These are phyloP conservation scores for Catharus ustulatus DNA, from an alignment of 2,797 vertebrate genomes.

Conservation along the genomic window DNA sequence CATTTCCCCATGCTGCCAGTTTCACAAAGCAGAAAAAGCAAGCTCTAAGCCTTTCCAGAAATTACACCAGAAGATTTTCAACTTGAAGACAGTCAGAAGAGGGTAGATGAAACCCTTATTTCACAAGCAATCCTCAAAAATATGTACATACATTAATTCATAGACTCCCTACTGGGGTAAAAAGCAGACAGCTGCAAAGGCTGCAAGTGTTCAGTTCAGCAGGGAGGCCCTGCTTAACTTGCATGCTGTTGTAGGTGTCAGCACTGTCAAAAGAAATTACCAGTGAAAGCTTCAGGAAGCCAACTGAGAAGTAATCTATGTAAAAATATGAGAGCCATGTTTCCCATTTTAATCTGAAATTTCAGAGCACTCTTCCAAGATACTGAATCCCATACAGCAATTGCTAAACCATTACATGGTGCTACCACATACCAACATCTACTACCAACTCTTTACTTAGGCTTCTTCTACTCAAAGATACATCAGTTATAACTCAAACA, in stretches of 20 bases:
- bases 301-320: neutral
- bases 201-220: conserved; percentile 53
- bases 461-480: neutral
- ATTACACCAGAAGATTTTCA: neutral
- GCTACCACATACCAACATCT: neutral
- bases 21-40: neutral
- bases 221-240: conserved; percentile 48
- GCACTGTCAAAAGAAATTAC: conserved; percentile 44
- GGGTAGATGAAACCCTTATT: neutral
- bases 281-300: conserved; percentile 22
- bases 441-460: neutral
- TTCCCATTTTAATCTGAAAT: conserved; percentile 10
- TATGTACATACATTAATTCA: conserved; percentile 59
- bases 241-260: conserved; percentile 38
- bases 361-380: neutral
- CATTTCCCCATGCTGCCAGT: neutral
- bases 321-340: neutral
- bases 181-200: conserved; percentile 45
- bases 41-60: neutral
- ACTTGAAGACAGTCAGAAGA: neutral
- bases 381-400: neutral
- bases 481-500: neutral
- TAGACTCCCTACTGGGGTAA: conserved; percentile 48
- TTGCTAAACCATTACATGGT: neutral
- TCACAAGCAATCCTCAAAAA: conserved; percentile 20